Conservation (phyloP, 2,797 vertebrate species). For the Kryptopterus vitreolus region DNA sequence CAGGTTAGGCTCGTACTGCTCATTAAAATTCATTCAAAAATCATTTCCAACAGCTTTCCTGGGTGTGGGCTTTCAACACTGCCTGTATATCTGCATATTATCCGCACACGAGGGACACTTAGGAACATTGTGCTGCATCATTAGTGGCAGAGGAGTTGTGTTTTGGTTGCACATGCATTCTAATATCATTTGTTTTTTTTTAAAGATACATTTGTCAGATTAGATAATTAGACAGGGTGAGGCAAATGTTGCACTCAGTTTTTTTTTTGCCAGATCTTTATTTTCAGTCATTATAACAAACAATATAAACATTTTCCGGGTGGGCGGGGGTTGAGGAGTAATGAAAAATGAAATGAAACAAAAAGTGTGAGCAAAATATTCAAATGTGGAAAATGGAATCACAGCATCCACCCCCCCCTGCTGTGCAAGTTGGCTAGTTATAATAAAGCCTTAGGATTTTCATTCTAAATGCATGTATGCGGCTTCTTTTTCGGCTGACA, state of each 20-base stretch:
- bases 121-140: slow-evolving; percentile 29
- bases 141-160: slow-evolving; percentile 35
- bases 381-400: slow-evolving; percentile 37
- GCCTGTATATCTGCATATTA: slow-evolving; percentile 34
- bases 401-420: neutral
- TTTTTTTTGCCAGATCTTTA: slow-evolving; percentile 21
- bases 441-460: slow-evolving; percentile 40
- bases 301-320: slow-evolving; percentile 36
- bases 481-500: slow-evolving; percentile 43
- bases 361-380: slow-evolving; percentile 42
- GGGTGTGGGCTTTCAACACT: slow-evolving; percentile 31
- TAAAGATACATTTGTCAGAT: slow-evolving; percentile 32
- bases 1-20: slow-evolving; percentile 16
- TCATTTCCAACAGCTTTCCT: slow-evolving; percentile 34
- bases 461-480: slow-evolving; percentile 46
- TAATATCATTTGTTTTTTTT: slow-evolving; percentile 29
- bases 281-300: slow-evolving; percentile 34
- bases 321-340: too few relatives aligned
- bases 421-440: slow-evolving; percentile 35
- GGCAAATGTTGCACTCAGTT: slow-evolving; percentile 37
- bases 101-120: slow-evolving; percentile 10
- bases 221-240: slow-evolving; percentile 35
- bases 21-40: slow-evolving; percentile 43
- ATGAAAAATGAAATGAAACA: slow-evolving; percentile 14
- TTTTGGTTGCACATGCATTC: slow-evolving; percentile 10